These are phyloP conservation scores for Arnoldichthys spilopterus DNA, from an alignment of 2,797 vertebrate species.

Conservation along the genomic window DNA sequence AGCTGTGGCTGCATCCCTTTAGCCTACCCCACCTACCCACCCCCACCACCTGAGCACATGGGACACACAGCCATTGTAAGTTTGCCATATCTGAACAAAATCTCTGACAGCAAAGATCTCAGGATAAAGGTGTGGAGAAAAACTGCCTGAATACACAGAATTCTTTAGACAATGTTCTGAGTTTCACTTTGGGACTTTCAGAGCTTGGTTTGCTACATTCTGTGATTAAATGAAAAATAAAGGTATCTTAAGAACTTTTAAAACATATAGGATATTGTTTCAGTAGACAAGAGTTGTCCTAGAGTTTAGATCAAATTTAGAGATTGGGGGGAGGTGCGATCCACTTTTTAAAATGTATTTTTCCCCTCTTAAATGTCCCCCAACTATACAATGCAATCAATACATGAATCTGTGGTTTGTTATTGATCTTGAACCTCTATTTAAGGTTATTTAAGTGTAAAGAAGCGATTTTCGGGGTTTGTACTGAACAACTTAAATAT, in stretches of 20 bases:
- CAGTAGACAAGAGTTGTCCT: background rate
- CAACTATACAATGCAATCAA: too few species aligned
- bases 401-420: too few species aligned
- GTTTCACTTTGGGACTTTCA: background rate
- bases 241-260: background rate
- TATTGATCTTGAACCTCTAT: too few species aligned
- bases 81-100: constrained; percentile 29
- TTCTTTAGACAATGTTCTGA: background rate
- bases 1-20: constrained; percentile 2
- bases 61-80: background rate
- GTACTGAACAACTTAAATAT: too few species aligned
- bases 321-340: background rate
- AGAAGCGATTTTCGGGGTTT: too few species aligned
- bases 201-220: background rate
- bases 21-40: background rate
- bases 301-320: background rate
- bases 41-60: background rate
- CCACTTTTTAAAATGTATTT: too few species aligned
- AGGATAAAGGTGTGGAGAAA: constrained; percentile 1
- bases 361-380: too few species aligned
- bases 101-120: constrained; percentile 11
- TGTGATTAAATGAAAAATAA: background rate
- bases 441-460: too few species aligned
- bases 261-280: too few species aligned
- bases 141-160: constrained; percentile 3